Percentiles rank a stretch among this genome's conserved stretches.
Conservation (phyloP, 2,797 vertebrate genomes). For the Periparus ater region DNA sequence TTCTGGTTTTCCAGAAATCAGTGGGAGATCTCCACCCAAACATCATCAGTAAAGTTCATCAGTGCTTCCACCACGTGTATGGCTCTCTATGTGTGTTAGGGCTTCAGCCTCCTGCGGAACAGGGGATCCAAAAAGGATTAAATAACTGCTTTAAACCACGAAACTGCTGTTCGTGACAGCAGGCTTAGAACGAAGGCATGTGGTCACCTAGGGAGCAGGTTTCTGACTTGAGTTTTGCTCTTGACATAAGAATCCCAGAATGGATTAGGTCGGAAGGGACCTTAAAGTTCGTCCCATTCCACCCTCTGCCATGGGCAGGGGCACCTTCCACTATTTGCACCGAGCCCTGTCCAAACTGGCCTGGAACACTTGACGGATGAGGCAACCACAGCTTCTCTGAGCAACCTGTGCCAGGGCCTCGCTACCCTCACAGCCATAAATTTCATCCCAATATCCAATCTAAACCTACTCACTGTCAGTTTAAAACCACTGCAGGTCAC, state of each 20-base stretch:
- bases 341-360: neutral
- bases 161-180: neutral
- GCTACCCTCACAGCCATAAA: accelerated
- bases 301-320: neutral
- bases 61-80: neutral
- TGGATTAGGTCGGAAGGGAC: neutral
- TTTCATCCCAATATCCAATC: neutral
- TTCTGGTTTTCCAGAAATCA: neutral
- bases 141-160: neutral
- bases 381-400: neutral
- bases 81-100: neutral
- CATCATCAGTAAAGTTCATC: neutral
- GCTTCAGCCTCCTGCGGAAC: neutral
- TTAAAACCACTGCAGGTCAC: neutral
- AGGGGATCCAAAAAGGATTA: neutral
- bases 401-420: neutral
- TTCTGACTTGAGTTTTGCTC: neutral
- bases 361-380: neutral
- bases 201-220: neutral
- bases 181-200: neutral
- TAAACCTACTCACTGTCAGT: neutral
- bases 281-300: neutral
- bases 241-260: neutral
- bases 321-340: neutral
- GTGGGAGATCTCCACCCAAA: neutral